A percentile compares a stretch with the other conserved stretches of the same genome.
phyloP scores from a whole-genome alignment of 2,797 vertebrate species.

The Columba guinea region DNA sequence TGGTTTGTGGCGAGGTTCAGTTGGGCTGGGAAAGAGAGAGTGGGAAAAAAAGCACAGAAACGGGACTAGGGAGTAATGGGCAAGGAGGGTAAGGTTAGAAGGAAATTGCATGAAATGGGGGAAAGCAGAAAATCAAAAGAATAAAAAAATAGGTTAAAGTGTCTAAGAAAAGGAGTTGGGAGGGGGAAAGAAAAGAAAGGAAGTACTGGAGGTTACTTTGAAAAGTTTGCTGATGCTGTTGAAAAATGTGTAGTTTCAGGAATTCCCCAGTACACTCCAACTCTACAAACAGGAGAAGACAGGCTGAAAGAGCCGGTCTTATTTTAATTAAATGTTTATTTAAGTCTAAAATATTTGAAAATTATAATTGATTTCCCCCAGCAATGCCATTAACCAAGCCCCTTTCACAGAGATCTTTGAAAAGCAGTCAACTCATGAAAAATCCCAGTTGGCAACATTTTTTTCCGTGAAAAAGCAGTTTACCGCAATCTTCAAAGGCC shows the following conservation, averaged over 20 bases:
- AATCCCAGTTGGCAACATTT: slow-evolving; percentile 52
- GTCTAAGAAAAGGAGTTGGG: not conserved
- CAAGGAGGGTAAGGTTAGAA: not conserved
- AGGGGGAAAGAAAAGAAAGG: not conserved
- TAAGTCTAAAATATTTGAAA: slow-evolving; percentile 62
- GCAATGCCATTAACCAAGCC: slow-evolving; percentile 62
- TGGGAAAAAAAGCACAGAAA: not conserved
- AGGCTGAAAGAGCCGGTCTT: slow-evolving; percentile 35
- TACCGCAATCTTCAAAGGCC: slow-evolving; percentile 59
- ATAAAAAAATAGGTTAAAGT: slow-evolving; percentile 30
- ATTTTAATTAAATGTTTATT: slow-evolving; percentile 70
- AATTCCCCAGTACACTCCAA: slow-evolving; percentile 51
- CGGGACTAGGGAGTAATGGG: not conserved
- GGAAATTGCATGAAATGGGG: not conserved
- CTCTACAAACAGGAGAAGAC: slow-evolving; percentile 45
- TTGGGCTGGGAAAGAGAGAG: not conserved
- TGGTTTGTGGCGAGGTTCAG: not conserved
- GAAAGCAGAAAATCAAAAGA: not conserved
- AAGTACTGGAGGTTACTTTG: slow-evolving; percentile 27
- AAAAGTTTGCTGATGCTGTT: slow-evolving; percentile 24
- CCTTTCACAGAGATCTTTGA: slow-evolving; percentile 51
- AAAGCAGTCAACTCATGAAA: slow-evolving; percentile 23
- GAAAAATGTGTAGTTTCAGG: slow-evolving; percentile 61
- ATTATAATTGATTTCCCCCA: slow-evolving; percentile 64
- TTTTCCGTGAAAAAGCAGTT: slow-evolving; percentile 48